Evolutionary conservation across 2,888 invertebrate species (phyloP).

Genomic region (Ophion ventricosus): DNA sequence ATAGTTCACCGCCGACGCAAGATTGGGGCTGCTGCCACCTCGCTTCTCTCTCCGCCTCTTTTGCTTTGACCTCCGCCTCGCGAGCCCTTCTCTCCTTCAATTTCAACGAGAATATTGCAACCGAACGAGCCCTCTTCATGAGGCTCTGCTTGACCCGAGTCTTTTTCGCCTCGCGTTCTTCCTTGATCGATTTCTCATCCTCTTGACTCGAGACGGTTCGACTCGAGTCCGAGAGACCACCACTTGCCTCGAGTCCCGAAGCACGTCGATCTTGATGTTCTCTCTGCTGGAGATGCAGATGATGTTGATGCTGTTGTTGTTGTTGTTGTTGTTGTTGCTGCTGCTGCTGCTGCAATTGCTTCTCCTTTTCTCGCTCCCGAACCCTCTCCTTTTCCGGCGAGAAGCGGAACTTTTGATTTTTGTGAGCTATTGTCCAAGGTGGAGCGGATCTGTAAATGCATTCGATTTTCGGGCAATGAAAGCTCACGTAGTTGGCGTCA

Average conservation of each 20-base stretch:
- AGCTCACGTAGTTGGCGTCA: not conserved
- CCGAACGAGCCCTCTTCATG: slow-evolving; percentile 93
- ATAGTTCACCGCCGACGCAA: slow-evolving; percentile 92
- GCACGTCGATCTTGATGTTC: slow-evolving; percentile 66
- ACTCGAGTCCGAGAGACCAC: slow-evolving; percentile 83
- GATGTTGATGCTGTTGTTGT: slow-evolving; percentile 68
- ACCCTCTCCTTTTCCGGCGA: slow-evolving; percentile 81
- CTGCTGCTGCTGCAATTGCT: slow-evolving; percentile 77
- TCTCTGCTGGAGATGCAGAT: slow-evolving; percentile 63
- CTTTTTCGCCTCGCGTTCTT: slow-evolving; percentile 87
- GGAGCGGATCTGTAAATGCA: slow-evolving; percentile 84
- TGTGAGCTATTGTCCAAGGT: slow-evolving; percentile 84
- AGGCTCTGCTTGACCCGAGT: slow-evolving; percentile 90
- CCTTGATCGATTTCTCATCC: slow-evolving; percentile 83
- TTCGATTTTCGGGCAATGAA: not conserved
- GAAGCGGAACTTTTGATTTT: slow-evolving; percentile 81
- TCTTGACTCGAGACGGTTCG: slow-evolving; percentile 86
- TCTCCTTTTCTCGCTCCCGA: slow-evolving; percentile 78
- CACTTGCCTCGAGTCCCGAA: slow-evolving; percentile 62
- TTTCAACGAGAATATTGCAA: slow-evolving; percentile 93
- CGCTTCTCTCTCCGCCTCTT: slow-evolving; percentile 86
- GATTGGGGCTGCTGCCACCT: slow-evolving; percentile 86
- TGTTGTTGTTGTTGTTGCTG: slow-evolving; percentile 72
- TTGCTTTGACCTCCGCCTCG: slow-evolving; percentile 89
- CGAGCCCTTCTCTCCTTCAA: slow-evolving; percentile 91